Evolutionary conservation across 2,888 invertebrate species (phyloP).

Genomic region (Anoplius nigerrimus): DNA sequence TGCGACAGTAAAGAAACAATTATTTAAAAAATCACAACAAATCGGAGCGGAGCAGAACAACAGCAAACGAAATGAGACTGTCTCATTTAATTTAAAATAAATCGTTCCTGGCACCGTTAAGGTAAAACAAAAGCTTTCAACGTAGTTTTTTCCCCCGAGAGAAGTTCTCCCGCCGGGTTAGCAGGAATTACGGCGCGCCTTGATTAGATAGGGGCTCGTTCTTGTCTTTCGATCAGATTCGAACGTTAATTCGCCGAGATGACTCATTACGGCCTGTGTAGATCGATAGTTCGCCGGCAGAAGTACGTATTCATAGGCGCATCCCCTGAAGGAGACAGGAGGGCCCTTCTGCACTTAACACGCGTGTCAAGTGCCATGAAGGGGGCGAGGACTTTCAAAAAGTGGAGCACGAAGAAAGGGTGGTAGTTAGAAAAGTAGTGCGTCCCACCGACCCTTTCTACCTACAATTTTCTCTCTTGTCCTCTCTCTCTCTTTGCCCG

Average conservation of each 20-base stretch:
- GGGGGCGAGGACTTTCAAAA: constrained; percentile 33
- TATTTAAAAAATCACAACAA: no score
- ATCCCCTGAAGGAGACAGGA: constrained; percentile 16
- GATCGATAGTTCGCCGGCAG: neutral
- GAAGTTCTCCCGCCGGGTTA: no score
- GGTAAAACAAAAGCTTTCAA: no score
- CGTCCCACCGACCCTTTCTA: neutral
- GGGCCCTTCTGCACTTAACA: constrained; percentile 34
- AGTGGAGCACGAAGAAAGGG: constrained; percentile 43
- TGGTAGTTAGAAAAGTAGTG: constrained; percentile 34
- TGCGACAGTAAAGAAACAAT: no score
- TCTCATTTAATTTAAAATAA: no score
- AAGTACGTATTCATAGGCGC: constrained; percentile 12
- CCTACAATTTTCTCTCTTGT: neutral
- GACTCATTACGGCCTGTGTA: neutral
- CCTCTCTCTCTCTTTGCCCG: neutral
- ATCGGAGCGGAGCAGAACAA: no score
- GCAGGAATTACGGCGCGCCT: no score
- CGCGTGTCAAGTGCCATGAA: constrained; percentile 48
- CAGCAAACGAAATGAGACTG: no score
- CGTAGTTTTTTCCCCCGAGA: no score
- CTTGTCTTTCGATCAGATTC: neutral
- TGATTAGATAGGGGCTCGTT: neutral
- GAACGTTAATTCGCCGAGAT: neutral
- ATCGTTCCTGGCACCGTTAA: no score